phyloP scores from a whole-genome alignment of 1,140 invertebrate species.

The Trichomalopsis sarcophagae region DNA sequence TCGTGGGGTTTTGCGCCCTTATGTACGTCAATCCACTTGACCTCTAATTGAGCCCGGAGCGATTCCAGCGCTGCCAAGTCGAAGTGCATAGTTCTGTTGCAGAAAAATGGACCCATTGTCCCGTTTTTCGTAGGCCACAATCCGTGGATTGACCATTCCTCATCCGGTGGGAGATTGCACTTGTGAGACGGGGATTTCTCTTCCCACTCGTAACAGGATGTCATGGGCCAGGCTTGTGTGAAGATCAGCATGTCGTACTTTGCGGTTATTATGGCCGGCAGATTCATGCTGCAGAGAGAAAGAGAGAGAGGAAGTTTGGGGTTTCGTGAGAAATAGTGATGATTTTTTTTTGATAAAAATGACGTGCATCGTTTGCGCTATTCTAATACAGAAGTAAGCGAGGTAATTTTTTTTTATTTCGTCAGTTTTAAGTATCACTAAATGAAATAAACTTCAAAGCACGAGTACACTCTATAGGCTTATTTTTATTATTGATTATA shows the following conservation, averaged over 20 bases:
- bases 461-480: no score
- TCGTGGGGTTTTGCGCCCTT: slow-evolving; percentile 76
- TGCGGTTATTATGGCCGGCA: neutral
- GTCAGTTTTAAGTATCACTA: no score
- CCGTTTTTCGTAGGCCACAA: slow-evolving; percentile 86
- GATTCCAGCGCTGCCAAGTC: slow-evolving; percentile 76
- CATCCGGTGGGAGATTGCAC: slow-evolving; percentile 79
- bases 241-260: slow-evolving; percentile 86
- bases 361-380: no score
- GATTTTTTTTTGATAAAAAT: no score
- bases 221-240: slow-evolving; percentile 87
- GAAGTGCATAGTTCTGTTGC: slow-evolving; percentile 81
- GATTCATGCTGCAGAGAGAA: neutral
- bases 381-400: no score
- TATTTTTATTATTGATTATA: no score
- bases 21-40: slow-evolving; percentile 86
- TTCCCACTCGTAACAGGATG: slow-evolving; percentile 84
- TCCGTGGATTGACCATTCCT: slow-evolving; percentile 88
- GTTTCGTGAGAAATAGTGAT: no score
- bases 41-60: slow-evolving; percentile 78
- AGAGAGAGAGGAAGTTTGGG: no score
- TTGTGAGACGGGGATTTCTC: slow-evolving; percentile 75
- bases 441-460: no score
- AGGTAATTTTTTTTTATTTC: no score
- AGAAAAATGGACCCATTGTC: slow-evolving; percentile 81